These are phyloP conservation scores for Cephus runcator DNA, from an alignment of 2,888 invertebrate genomes.

Conservation along the genomic window DNA sequence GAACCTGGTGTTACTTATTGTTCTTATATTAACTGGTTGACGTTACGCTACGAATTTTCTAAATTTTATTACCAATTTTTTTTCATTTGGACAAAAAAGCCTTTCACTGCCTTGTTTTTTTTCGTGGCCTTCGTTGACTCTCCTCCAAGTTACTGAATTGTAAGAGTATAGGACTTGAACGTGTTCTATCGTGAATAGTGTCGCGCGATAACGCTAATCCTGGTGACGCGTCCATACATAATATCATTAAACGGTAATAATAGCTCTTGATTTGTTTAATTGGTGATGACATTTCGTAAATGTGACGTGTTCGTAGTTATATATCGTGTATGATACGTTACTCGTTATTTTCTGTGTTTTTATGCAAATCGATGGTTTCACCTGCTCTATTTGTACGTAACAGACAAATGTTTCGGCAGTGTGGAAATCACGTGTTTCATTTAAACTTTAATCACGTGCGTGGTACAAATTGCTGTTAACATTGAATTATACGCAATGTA, in stretches of 20 bases:
- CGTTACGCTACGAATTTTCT: not conserved
- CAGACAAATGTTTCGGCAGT: not conserved
- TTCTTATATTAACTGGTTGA: not conserved
- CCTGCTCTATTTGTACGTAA: not conserved
- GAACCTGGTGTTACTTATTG: not conserved
- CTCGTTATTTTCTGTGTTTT: not conserved
- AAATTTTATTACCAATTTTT: not conserved
- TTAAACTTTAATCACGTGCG: not conserved
- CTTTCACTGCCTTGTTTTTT: not conserved
- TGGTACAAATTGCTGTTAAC: not conserved
- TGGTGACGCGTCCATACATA: not conserved
- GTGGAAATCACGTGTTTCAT: not conserved
- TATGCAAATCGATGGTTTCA: not conserved
- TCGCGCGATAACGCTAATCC: not conserved
- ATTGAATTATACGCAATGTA: not conserved
- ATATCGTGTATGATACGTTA: not conserved
- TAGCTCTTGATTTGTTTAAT: constrained; percentile 17
- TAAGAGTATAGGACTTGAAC: not conserved
- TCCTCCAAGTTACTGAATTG: not conserved
- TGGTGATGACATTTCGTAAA: constrained; percentile 28
- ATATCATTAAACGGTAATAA: constrained; percentile 31
- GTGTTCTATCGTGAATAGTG: not conserved
- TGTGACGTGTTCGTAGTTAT: constrained; percentile 22
- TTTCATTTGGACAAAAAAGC: not conserved
- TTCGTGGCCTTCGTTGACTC: not conserved